Percentiles rank a stretch among this genome's conserved stretches.
Evolutionary conservation across 2,113 vertebrate species (phyloP).

Genomic region (Stomatorhinus ivindoensis): DNA sequence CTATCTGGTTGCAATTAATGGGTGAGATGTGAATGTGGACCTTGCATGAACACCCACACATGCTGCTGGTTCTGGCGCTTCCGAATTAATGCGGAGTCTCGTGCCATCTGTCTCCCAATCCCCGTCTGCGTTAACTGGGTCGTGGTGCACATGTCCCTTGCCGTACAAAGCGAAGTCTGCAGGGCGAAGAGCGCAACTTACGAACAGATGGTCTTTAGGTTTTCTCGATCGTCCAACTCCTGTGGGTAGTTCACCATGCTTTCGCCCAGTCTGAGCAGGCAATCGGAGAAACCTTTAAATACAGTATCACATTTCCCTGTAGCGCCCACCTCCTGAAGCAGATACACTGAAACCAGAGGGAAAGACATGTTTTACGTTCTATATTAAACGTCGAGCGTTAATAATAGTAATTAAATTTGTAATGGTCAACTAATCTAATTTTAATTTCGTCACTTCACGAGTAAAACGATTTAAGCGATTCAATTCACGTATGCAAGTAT

Average conservation of each 20-base stretch:
- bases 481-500: neutral
- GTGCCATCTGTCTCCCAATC: slow-evolving; percentile 21
- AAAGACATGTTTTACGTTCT: neutral
- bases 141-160: slow-evolving; percentile 5
- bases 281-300: slow-evolving; percentile 78
- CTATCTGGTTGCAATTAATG: slow-evolving; percentile 13
- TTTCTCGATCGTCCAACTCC: slow-evolving; percentile 71
- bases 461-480: neutral
- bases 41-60: neutral
- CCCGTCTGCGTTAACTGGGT: slow-evolving; percentile 17
- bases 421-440: neutral
- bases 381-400: neutral
- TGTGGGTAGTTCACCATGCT: slow-evolving; percentile 75
- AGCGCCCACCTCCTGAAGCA: slow-evolving; percentile 67
- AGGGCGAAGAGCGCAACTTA: slow-evolving; percentile 50
- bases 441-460: neutral
- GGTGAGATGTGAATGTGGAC: neutral
- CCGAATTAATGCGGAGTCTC: slow-evolving; percentile 16
- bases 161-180: neutral
- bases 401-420: neutral
- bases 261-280: slow-evolving; percentile 75
- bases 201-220: slow-evolving; percentile 76
- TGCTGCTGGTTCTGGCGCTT: slow-evolving; percentile 13
- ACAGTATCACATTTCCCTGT: slow-evolving; percentile 72
- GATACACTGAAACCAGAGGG: slow-evolving; percentile 52